Conservation (phyloP, 2,888 invertebrate genomes). For the Caenorhabditis angaria region DNA sequence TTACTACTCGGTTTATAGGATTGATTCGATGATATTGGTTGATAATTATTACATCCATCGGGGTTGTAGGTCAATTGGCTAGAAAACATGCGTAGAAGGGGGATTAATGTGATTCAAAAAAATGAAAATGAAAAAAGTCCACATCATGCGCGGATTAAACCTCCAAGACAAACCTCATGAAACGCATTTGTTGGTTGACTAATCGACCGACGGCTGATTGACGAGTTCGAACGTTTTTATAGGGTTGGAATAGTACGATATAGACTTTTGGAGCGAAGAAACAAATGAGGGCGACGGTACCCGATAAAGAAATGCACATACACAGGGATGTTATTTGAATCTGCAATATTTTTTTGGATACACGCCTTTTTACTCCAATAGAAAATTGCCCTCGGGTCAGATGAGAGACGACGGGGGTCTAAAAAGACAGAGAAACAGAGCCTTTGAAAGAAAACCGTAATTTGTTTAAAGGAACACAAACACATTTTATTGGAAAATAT, state of each 20-base stretch:
- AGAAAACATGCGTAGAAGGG: slow-evolving; percentile 20
- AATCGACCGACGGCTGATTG: slow-evolving; percentile 70
- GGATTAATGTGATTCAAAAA: neutral
- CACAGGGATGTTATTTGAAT: slow-evolving; percentile 83
- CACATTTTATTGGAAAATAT: no score
- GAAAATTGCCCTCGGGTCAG: no score
- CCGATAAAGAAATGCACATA: slow-evolving; percentile 83
- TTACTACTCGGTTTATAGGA: slow-evolving; percentile 57
- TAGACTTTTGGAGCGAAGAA: slow-evolving; percentile 82
- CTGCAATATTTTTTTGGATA: slow-evolving; percentile 73
- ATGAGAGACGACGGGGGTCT: no score
- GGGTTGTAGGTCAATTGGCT: slow-evolving; percentile 59
- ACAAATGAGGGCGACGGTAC: slow-evolving; percentile 81
- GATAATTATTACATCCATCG: slow-evolving; percentile 50
- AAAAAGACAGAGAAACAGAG: no score
- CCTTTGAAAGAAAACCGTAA: no score
- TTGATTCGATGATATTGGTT: slow-evolving; percentile 53
- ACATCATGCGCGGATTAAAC: neutral
- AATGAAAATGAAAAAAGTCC: neutral
- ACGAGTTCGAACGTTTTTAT: slow-evolving; percentile 80
- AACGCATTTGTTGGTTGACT: slow-evolving; percentile 72
- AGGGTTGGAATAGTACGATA: slow-evolving; percentile 82
- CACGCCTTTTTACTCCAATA: no score
- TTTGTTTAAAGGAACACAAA: no score
- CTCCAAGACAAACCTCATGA: slow-evolving; percentile 65